A percentile compares a stretch with the other conserved stretches of the same genome.
Conservation (phyloP, 2,113 vertebrate genomes). For the Toxostoma redivivum region DNA sequence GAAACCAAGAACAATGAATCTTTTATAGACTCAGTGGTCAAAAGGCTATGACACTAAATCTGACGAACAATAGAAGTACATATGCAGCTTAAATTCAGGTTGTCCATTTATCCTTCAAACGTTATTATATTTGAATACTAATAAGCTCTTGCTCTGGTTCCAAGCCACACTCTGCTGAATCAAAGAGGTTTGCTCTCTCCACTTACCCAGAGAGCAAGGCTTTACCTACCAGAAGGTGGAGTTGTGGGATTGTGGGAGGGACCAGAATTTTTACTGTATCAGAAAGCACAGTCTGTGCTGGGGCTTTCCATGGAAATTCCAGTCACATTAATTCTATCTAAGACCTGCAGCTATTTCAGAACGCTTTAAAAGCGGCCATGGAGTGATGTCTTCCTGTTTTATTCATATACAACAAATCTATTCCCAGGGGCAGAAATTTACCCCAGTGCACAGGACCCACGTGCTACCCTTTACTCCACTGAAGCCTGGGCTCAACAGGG, state of each 20-base stretch:
- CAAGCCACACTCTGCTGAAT: not conserved
- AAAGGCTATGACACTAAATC: not conserved
- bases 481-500: not conserved
- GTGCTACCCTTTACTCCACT: not conserved
- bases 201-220: not conserved
- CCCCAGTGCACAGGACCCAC: not conserved
- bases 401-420: not conserved
- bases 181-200: not conserved
- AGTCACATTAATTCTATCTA: not conserved
- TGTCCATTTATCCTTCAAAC: not conserved
- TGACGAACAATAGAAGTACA: not conserved
- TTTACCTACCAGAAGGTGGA: slow-evolving; percentile 42
- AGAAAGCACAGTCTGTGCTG: not conserved
- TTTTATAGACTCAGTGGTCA: not conserved
- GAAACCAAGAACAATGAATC: not conserved
- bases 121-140: not conserved
- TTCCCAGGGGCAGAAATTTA: slow-evolving; percentile 9
- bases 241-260: slow-evolving; percentile 45
- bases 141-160: not conserved
- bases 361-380: slow-evolving; percentile 14
- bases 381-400: slow-evolving; percentile 24
- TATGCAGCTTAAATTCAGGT: not conserved
- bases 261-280: not conserved
- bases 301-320: slow-evolving; percentile 35
- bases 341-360: slow-evolving; percentile 45